Evolutionary conservation across 2,888 invertebrate species (phyloP), one percentile per base, ranked within the genome.

Genomic region (Ecliptopera silaceata): DNA sequence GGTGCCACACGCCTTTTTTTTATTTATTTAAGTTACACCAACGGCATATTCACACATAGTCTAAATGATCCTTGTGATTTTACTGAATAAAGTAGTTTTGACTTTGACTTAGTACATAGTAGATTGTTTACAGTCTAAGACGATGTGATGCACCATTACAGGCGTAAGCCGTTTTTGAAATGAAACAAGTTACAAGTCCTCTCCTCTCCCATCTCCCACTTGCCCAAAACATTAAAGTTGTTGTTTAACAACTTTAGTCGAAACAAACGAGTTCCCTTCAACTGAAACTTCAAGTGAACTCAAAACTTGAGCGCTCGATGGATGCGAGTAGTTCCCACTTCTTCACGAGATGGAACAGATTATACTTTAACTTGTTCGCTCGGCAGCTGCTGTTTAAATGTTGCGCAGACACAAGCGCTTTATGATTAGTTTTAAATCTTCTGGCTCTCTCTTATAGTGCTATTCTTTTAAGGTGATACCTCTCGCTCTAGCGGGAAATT

Each of bases 251-350:
- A 48, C 39, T 36, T 39, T 38, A 31, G 26, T n/a, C 34, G 36
- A 43, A 43, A 51, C 50, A 43, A 51, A 43, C 50, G 42, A 43
- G 42, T 34, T 34, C 42, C 8, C 48, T 41, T 13, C 26, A 26
- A 15, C 15, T n/a, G n/a, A n/a, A n/a, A n/a, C n/a, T 36, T 46
- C 15, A 42, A 41, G 43, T 34, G 31, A 31, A 18, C 34, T 48
- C 29, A 11, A 18, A 39, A 32, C 34, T 18, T 26, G 18, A 26
- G 8, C 29, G 18, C 17, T 17, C 42, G 42, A 57, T 57, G 39
- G 49, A 53, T 45, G 52, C 39, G 31, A 44, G 48, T 39, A 52
- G 47, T 57, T 57, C 13, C 12, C 10, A 46, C 52, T 57, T 47
- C 15, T 31, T 31, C 36, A 15, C 26, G 38, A 44, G 47, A 55